Base-by-base conservation (phyloP, 2,113 vertebrate species). In the Plecturocebus donacophilus region DNA sequence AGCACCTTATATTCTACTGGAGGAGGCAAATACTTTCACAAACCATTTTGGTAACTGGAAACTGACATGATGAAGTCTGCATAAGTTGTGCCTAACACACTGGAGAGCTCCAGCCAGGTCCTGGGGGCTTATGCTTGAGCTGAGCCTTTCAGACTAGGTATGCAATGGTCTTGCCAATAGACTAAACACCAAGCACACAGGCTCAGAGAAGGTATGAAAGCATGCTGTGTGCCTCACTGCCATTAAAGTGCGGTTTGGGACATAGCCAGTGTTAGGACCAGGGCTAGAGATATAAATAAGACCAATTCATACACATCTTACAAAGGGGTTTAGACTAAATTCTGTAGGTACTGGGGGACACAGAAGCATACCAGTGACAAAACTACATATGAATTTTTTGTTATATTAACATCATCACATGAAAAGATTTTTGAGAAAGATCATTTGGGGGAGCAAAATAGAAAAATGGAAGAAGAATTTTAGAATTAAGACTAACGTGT, bases 191-290 rank as follows among this genome's bases (percentile, higher is more conserved):
- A n/a, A n/a, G 71, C 12, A 9, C 23, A 64, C 3, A 58, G 61
- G 32, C 82, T 49, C 61, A 13, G 12, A 16, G 86, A 52, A 0
- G 2, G 9, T 8, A 17, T 13, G 9, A 76, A 42, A 66, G 38
- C 0, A 0, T 10, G 14, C 47, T 12, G 0, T 40, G 52, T 58
- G 9, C 6, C 32, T 82, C 1, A 0, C 49, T 75, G 32, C 14
- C 23, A 10, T 8, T 3, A 4, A 58, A 19, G 8, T 17, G 45
- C 4, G 11, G 12, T 6, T 23, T 21, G 13, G 45, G 12, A 13
- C n/a, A 49, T 0, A 71, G 35, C 14, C 6, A 11, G 10, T 5
- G n/a, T 56, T 23, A 70, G n/a, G 56, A 42, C 42, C 8, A 4
- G 4, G 27, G 8, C 76, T 40, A 35, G 14, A 25, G 42, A 25